These are phyloP conservation scores for Ciona savignyi DNA, from an alignment of 23 tunicate genomes.

Conservation along the genomic window DNA sequence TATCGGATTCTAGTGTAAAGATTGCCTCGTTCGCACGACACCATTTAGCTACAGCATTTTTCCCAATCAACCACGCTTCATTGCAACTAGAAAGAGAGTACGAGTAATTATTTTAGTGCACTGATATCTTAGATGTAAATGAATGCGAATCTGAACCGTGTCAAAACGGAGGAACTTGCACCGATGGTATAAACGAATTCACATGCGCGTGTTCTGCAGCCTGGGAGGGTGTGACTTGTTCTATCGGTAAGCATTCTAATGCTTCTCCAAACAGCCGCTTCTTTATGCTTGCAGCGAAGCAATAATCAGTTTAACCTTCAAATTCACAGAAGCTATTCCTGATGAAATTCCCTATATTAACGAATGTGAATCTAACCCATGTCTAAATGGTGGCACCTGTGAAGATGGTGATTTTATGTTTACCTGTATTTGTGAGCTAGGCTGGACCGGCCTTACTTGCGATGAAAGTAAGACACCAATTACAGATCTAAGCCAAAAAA, in stretches of 20 bases:
- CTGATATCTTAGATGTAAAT: slow-evolving; percentile 17
- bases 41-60: no score
- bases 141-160: slow-evolving; percentile 57
- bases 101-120: no score
- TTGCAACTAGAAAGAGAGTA: no score
- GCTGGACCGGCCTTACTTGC: slow-evolving; percentile 47
- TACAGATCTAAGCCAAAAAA: no score
- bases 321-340: background rate
- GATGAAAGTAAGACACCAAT: slow-evolving; percentile 45
- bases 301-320: no score
- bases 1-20: no score
- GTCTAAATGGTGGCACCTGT: slow-evolving; percentile 54
- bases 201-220: slow-evolving; percentile 26
- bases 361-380: slow-evolving; percentile 53
- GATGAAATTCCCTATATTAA: slow-evolving; percentile 14
- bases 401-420: slow-evolving; percentile 24
- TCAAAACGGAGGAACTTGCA: slow-evolving; percentile 50
- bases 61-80: no score
- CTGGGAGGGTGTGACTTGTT: slow-evolving; percentile 51
- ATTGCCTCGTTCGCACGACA: no score
- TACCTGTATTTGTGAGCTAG: slow-evolving; percentile 26
- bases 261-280: no score
- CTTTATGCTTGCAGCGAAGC: no score
- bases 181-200: slow-evolving; percentile 25
- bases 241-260: slow-evolving; percentile 18